These are phyloP conservation scores for Tribolium madens DNA, from an alignment of 1,140 invertebrate genomes.

Conservation along the genomic window DNA sequence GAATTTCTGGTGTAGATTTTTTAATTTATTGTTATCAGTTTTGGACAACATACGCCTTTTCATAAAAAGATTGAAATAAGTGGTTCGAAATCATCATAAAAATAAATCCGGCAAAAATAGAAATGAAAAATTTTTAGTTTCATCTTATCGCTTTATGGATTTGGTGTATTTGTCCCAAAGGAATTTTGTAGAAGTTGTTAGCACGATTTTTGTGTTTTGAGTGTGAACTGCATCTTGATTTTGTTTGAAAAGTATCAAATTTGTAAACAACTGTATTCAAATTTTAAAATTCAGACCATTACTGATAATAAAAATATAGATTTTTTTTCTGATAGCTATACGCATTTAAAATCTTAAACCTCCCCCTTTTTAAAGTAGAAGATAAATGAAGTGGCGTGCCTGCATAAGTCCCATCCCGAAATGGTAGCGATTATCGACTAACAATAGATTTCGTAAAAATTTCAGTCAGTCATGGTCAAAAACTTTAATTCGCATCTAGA, in stretches of 20 bases:
- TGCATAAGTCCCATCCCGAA: slow-evolving; percentile 19
- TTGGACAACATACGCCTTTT: background rate
- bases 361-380: background rate
- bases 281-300: background rate
- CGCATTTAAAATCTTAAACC: background rate
- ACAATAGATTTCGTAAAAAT: slow-evolving; percentile 10
- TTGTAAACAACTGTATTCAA: background rate
- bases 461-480: slow-evolving; percentile 23
- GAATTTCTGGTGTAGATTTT: slow-evolving; percentile 16
- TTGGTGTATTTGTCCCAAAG: slow-evolving; percentile 1
- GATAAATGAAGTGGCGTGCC: background rate
- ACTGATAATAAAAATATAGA: background rate
- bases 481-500: background rate
- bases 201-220: slow-evolving; percentile 34
- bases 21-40: background rate
- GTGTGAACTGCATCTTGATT: slow-evolving; percentile 21
- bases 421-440: slow-evolving; percentile 31
- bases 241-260: slow-evolving; percentile 15
- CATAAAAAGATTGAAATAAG: background rate
- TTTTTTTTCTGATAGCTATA: background rate
- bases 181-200: slow-evolving; percentile 16
- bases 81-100: too few relatives aligned
- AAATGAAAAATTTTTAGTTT: background rate
- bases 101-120: background rate
- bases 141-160: background rate